A percentile compares a stretch with the other conserved stretches of the same genome.
Evolutionary conservation across 1,140 invertebrate genomes (phyloP).

Genomic region (Oncopodura yosiiana): DNA sequence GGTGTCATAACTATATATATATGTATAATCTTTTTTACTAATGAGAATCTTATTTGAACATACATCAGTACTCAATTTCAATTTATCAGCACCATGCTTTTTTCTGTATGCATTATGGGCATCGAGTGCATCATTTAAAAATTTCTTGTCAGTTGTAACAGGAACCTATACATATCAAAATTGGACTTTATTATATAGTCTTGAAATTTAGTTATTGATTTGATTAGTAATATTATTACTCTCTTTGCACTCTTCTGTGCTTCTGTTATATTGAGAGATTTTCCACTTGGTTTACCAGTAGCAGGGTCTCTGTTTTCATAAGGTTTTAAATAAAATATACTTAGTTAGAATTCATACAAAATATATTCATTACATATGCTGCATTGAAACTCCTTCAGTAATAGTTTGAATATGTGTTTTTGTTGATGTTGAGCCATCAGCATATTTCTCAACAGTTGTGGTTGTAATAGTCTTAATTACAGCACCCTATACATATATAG

Average conservation of each 20-base stretch:
- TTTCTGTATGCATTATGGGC: slow-evolving; percentile 67
- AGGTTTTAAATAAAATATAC: too few species aligned
- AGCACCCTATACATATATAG: too few species aligned
- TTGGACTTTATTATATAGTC: too few species aligned
- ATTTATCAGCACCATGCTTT: slow-evolving; percentile 56
- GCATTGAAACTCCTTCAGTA: slow-evolving; percentile 22
- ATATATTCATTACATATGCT: too few species aligned
- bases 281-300: slow-evolving; percentile 20
- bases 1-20: too few species aligned
- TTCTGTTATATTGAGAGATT: slow-evolving; percentile 16
- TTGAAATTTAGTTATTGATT: neutral
- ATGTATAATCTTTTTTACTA: neutral
- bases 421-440: slow-evolving; percentile 24
- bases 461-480: slow-evolving; percentile 30
- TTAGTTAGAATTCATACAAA: too few species aligned
- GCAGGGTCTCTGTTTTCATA: slow-evolving; percentile 2
- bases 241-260: slow-evolving; percentile 5
- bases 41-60: slow-evolving; percentile 33
- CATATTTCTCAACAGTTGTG: slow-evolving; percentile 27
- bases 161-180: slow-evolving; percentile 6
- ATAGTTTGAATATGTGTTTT: slow-evolving; percentile 27
- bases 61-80: slow-evolving; percentile 56
- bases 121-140: slow-evolving; percentile 53
- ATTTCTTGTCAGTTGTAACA: slow-evolving; percentile 41
- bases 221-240: neutral